Conservation (phyloP, 2,113 vertebrate genomes). For the Myocastor coypus region DNA sequence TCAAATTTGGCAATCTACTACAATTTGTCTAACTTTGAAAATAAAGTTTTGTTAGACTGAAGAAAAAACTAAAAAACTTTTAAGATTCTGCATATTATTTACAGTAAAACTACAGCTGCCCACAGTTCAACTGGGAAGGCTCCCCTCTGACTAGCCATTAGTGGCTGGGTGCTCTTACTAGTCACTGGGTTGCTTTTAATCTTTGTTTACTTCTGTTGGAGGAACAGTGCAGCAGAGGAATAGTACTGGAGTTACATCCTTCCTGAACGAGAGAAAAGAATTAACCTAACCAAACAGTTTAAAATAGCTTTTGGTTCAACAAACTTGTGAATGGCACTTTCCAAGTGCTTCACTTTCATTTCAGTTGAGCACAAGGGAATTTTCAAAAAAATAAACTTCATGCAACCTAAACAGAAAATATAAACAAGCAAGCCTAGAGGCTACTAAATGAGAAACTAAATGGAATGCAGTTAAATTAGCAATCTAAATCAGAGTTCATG, state of each 20-base stretch:
- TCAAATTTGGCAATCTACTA: neutral
- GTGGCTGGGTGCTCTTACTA: neutral
- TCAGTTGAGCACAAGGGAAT: constrained; percentile 1
- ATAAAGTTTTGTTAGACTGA: neutral
- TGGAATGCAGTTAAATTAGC: neutral
- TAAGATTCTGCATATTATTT: neutral
- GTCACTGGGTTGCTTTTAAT: neutral
- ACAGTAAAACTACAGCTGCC: neutral
- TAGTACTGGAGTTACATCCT: neutral
- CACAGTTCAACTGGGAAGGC: neutral
- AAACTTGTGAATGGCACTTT: constrained; percentile 37
- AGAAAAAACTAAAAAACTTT: neutral
- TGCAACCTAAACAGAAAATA: constrained; percentile 28
- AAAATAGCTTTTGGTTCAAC: neutral
- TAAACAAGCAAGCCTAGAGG: neutral
- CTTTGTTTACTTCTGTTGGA: neutral
- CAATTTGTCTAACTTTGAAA: neutral
- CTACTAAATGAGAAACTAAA: constrained; percentile 1
- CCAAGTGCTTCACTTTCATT: neutral
- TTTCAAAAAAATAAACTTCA: neutral
- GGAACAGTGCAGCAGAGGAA: neutral
- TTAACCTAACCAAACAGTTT: neutral
- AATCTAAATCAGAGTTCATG: constrained; percentile 1
- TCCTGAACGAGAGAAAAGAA: neutral
- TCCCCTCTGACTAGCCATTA: neutral